Conservation (phyloP, 1,140 invertebrate species). For the Atta cephalotes region DNA sequence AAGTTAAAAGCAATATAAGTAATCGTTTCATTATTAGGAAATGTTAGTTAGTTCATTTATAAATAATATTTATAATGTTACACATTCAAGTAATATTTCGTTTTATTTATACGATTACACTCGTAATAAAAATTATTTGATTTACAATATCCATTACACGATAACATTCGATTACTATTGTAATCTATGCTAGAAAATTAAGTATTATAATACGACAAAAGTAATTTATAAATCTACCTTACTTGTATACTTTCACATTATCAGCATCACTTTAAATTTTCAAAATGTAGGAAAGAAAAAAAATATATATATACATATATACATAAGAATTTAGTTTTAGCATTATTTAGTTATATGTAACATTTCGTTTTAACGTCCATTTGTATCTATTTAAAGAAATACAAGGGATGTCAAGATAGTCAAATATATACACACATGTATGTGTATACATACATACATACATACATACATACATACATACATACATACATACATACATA, state of each 20-base stretch:
- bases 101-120: not conserved
- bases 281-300: no score
- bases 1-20: slow-evolving; percentile 11
- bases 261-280: slow-evolving; percentile 5
- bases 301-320: not conserved
- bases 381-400: slow-evolving; percentile 26
- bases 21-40: not conserved
- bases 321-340: not conserved
- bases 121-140: not conserved
- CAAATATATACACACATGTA: not conserved
- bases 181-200: not conserved
- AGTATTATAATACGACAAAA: not conserved
- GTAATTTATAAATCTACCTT: slow-evolving; percentile 2
- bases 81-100: not conserved
- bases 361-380: not conserved
- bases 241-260: slow-evolving; percentile 21
- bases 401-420: not conserved
- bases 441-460: not conserved
- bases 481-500: no score
- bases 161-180: not conserved
- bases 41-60: not conserved
- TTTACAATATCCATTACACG: not conserved
- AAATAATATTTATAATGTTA: not conserved
- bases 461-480: not conserved
- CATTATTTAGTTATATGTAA: not conserved